phyloP scores from a whole-genome alignment of 1,140 invertebrate genomes.

The Eurosta solidaginis region DNA sequence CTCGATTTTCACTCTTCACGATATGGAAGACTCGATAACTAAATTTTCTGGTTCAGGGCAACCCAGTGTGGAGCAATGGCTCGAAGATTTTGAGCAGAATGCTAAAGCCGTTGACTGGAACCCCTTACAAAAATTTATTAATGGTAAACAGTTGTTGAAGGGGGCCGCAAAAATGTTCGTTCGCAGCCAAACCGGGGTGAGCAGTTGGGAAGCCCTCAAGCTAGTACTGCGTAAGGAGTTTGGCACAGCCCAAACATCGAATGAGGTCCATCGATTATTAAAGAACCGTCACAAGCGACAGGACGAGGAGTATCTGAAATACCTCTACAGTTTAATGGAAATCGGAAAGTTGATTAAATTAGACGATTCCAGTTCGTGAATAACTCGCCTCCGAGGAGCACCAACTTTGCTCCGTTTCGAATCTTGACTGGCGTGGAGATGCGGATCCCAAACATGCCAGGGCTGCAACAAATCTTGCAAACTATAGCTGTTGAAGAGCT shows the following conservation, averaged over 20 bases:
- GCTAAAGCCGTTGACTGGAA: no score
- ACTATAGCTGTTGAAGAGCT: no score
- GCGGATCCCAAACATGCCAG: background rate
- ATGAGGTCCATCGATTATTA: background rate
- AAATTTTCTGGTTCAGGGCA: no score
- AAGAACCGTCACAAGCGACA: background rate
- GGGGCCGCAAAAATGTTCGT: background rate
- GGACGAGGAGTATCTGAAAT: background rate
- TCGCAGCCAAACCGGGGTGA: background rate
- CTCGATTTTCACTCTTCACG: no score
- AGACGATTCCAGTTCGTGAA: background rate
- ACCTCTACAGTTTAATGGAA: background rate
- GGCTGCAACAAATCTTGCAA: background rate
- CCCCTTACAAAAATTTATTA: no score
- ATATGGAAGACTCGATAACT: no score
- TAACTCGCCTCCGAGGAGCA: background rate
- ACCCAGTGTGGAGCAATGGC: no score
- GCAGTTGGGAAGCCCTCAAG: background rate
- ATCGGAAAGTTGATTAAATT: no score
- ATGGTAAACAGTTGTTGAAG: no score
- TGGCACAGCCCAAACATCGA: background rate
- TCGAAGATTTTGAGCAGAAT: no score
- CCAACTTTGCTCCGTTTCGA: background rate
- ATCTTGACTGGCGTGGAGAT: conserved; percentile 5
- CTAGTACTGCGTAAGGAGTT: background rate